phyloP scores from a whole-genome alignment of 2,113 vertebrate genomes.

The Bombycilla garrulus region DNA sequence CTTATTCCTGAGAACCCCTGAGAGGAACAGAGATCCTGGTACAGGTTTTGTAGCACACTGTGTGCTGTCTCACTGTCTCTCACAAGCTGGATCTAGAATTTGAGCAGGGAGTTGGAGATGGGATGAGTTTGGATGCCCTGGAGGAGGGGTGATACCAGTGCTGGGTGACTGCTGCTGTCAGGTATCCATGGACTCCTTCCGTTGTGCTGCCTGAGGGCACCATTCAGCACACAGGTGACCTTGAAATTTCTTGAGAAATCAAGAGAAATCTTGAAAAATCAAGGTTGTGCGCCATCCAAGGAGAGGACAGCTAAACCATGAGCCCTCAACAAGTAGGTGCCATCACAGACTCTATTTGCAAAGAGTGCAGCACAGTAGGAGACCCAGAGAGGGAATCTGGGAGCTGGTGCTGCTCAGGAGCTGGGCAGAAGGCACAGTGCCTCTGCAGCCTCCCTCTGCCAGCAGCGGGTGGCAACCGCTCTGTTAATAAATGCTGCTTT shows the following conservation, averaged over 20 bases:
- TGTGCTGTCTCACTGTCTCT: background rate
- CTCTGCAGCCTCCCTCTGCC: background rate
- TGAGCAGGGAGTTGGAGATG: background rate
- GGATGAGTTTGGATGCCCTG: background rate
- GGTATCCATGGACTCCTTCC: background rate
- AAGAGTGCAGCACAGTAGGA: background rate
- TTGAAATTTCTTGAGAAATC: background rate
- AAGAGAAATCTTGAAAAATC: background rate
- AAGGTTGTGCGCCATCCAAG: background rate
- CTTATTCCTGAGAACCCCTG: background rate
- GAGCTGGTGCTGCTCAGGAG: background rate
- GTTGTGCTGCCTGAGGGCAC: background rate
- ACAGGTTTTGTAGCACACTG: background rate
- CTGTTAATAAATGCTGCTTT: background rate
- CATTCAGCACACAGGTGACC: fast-evolving
- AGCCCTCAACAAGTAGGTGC: background rate
- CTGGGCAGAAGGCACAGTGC: fast-evolving
- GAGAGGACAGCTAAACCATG: background rate
- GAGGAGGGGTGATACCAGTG: background rate
- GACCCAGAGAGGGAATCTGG: fast-evolving
- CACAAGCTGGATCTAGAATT: background rate
- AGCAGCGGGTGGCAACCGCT: background rate
- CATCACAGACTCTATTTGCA: background rate
- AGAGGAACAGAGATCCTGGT: background rate
- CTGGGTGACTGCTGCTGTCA: background rate